Evolutionary conservation across 2,797 vertebrate genomes (phyloP).

Genomic region (Garrulus glandarius): DNA sequence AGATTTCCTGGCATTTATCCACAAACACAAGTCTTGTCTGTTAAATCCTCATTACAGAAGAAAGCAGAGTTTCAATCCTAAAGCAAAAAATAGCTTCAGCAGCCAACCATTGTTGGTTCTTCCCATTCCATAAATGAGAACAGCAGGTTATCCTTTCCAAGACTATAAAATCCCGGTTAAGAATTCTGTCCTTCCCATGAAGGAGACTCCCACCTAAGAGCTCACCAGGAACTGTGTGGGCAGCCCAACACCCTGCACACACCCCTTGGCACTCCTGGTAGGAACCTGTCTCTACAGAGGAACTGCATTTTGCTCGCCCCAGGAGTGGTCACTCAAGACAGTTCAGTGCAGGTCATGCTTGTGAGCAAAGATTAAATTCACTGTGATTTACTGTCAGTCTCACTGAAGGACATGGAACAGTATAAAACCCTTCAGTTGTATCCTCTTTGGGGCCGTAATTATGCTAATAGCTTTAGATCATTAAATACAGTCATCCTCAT

Average conservation of each 20-base stretch:
- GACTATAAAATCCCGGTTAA: not conserved
- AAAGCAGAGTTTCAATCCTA: not conserved
- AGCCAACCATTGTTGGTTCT: not conserved
- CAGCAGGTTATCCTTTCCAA: not conserved
- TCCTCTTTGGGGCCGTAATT: not conserved
- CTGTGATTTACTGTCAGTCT: not conserved
- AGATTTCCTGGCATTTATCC: slow-evolving; percentile 25
- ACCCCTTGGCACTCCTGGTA: not conserved
- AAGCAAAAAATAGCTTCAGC: not conserved
- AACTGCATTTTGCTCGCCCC: not conserved
- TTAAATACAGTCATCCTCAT: not conserved
- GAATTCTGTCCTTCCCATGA: not conserved
- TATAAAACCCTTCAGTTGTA: not conserved
- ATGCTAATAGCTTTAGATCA: not conserved
- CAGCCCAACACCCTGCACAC: not conserved
- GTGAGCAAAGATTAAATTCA: not conserved
- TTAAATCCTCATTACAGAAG: slow-evolving; percentile 15
- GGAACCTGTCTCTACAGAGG: not conserved
- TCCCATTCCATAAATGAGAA: not conserved
- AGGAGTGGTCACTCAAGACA: not conserved
- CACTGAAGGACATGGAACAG: not conserved
- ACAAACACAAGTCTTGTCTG: not conserved
- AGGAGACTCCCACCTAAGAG: not conserved
- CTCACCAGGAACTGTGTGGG: fast-evolving
- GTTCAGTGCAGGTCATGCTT: not conserved